Conservation (phyloP, 2,797 vertebrate genomes). For the Remorina albescens region DNA sequence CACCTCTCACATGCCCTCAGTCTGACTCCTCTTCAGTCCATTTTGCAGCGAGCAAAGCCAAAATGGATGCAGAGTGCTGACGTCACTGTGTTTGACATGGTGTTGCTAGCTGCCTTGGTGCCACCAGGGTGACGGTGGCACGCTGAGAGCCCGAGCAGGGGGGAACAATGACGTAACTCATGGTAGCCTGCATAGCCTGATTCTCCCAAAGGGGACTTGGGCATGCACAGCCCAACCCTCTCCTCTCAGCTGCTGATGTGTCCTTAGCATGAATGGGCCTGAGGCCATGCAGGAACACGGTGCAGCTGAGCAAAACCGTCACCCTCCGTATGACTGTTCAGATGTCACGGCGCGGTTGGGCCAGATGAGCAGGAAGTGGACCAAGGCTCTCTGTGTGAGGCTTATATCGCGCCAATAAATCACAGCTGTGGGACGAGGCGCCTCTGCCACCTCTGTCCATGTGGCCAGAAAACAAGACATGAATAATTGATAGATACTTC, state of each 20-base stretch:
- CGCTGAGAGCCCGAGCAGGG: constrained; percentile 44
- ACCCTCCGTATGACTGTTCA: constrained; percentile 47
- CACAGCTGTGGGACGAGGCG: constrained; percentile 18
- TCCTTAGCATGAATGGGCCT: constrained; percentile 27
- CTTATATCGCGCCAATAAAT: constrained; percentile 26
- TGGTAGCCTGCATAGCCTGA: constrained; percentile 61
- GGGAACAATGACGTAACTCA: constrained; percentile 59
- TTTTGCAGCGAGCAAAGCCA: constrained; percentile 61
- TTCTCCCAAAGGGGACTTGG: constrained; percentile 56
- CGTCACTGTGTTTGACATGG: constrained; percentile 70
- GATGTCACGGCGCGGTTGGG: constrained; percentile 40
- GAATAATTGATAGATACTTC: constrained; percentile 61
- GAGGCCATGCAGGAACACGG: constrained; percentile 34
- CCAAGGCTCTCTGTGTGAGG: not conserved
- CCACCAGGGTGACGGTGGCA: constrained; percentile 74
- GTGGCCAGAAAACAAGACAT: constrained; percentile 57
- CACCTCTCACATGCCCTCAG: constrained; percentile 32
- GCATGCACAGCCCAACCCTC: constrained; percentile 8
- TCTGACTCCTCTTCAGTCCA: constrained; percentile 55
- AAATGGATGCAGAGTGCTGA: constrained; percentile 78
- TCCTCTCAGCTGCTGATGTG: constrained; percentile 34
- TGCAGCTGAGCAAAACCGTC: constrained; percentile 47
- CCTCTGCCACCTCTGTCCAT: constrained; percentile 47
- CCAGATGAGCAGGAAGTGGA: constrained; percentile 27
- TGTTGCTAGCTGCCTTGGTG: constrained; percentile 67